Base-by-base conservation (phyloP, 2,113 vertebrate genomes). In the Syngnathus scovelli region DNA sequence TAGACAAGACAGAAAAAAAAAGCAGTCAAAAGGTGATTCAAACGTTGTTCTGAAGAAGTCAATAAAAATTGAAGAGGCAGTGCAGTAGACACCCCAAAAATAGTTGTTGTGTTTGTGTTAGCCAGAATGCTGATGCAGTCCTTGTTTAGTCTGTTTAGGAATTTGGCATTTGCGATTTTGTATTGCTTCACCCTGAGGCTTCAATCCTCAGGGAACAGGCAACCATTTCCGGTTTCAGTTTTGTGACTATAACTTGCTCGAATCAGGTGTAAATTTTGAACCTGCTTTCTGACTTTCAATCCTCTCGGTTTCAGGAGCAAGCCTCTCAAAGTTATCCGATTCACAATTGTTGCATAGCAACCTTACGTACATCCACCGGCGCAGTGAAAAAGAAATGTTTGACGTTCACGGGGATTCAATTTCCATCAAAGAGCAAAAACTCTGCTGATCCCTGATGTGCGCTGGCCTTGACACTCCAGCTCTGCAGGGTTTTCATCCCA, bases 401-500 rank as follows among this genome's bases (percentile, higher is more conserved):
- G 33, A 60, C 12, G 8, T 65, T 74, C 9, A 15, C 41, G 48
- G 36, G 39, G 55, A 61, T 67, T 75, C 69, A 64, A 76, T 72
- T 81, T 72, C 71, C 66, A 68, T 79, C 61, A 71, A 64, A 76
- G 33, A 44, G 36, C 62, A 16, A 60, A 69, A 56, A 62, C 1
- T 41, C 16, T 44, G 66, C 33, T 43, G 62, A 67, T 59, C 43
- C 39, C 23, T 2, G 23, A 66, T 67, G 67, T 70, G 51, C 68
- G 15, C 64, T 39, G 58, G 69, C 69, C 52, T 68, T 75, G 79
- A 78, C 77, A 69, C 75, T 67, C 64, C 23, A 77, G 65, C 71
- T 71, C 66, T 60, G 68, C 68, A 36, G 74, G 69, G 72, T 61
- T 61, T 70, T 68, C 36, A 54, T 78, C 68, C 48, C 81, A 74